Conservation (phyloP, 2,113 vertebrate genomes). For the Callaeas wilsoni region DNA sequence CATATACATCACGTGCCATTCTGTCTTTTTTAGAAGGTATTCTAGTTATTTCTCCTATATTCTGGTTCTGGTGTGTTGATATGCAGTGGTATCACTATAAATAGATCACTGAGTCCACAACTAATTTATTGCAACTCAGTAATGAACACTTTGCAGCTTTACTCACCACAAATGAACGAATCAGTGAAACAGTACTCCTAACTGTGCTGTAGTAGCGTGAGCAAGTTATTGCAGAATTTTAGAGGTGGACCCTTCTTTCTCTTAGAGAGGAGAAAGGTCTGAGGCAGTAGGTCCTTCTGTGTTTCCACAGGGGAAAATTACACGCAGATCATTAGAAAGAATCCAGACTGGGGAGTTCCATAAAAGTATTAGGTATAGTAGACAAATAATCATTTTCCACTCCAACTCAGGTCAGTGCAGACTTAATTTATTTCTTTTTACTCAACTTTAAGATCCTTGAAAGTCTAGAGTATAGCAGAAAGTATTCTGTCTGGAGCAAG, state of each 20-base stretch:
- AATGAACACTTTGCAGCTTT: background rate
- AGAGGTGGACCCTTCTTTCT: background rate
- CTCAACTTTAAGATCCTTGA: background rate
- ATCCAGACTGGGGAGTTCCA: background rate
- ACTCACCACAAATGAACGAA: background rate
- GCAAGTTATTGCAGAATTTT: background rate
- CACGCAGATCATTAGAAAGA: background rate
- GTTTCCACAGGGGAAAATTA: background rate
- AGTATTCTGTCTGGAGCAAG: background rate
- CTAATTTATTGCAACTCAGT: background rate
- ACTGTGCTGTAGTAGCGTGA: background rate
- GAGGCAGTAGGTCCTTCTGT: background rate
- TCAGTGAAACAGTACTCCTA: background rate
- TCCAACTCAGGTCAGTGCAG: accelerated
- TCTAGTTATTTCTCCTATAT: background rate
- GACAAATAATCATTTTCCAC: background rate
- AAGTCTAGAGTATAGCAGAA: background rate
- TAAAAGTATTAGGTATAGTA: background rate
- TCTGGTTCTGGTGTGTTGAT: background rate
- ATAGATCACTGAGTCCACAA: background rate
- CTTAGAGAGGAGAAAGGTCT: background rate
- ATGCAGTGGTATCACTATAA: background rate
- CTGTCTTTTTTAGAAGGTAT: background rate
- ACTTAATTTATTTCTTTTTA: background rate
- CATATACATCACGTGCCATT: background rate